phyloP scores from a whole-genome alignment of 2,888 invertebrate genomes.

The Cylindroiulus punctatus region DNA sequence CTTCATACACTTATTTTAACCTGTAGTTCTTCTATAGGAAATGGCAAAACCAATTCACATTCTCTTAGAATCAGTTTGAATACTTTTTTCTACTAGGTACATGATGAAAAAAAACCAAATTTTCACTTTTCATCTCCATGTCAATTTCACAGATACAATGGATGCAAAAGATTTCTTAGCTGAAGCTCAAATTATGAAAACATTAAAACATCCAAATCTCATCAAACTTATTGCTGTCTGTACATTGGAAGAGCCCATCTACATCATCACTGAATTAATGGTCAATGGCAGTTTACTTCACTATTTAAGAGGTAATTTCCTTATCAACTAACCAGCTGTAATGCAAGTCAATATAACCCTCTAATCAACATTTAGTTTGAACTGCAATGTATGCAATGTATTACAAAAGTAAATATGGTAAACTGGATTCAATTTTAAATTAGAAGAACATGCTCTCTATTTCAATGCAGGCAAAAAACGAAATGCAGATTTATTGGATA shows the following conservation, averaged over 20 bases:
- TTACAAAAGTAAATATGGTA: too few relatives aligned
- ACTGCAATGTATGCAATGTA: too few relatives aligned
- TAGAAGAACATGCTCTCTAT: too few relatives aligned
- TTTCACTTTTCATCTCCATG: not conserved
- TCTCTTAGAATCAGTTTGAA: too few relatives aligned
- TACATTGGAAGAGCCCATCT: conserved; percentile 98
- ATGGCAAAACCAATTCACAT: too few relatives aligned
- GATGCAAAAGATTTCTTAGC: conserved; percentile 99
- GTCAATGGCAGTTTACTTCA: conserved; percentile 97
- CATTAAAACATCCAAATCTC: conserved; percentile 92
- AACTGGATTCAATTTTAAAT: too few relatives aligned
- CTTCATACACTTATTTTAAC: too few relatives aligned
- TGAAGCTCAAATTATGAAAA: conserved; percentile 99
- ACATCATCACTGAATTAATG: conserved; percentile 99
- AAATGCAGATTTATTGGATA: conserved; percentile 74
- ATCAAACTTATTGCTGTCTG: conserved; percentile 99
- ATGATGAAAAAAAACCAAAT: not conserved
- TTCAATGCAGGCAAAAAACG: not conserved
- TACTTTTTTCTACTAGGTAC: too few relatives aligned
- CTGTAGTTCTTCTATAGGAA: too few relatives aligned
- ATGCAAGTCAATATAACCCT: too few relatives aligned
- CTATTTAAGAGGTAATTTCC: conserved; percentile 76
- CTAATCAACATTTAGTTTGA: too few relatives aligned
- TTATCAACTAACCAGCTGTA: too few relatives aligned
- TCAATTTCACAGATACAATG: conserved; percentile 75